These are phyloP conservation scores for Hydropotes inermis DNA, from an alignment of 2,113 vertebrate genomes.

Conservation along the genomic window DNA sequence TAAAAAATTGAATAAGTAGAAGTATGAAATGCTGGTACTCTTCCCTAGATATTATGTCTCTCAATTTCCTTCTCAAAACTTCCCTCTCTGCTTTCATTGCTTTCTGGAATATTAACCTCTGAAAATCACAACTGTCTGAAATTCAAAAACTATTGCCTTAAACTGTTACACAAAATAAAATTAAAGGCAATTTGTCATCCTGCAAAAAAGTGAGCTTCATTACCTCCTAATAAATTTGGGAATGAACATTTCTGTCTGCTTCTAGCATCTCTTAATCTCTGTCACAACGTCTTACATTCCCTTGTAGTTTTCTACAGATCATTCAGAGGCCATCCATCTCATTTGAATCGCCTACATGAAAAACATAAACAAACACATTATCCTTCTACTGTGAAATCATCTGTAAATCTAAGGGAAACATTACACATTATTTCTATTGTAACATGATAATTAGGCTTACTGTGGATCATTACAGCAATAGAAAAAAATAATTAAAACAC, in stretches of 20 bases:
- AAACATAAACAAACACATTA: not conserved
- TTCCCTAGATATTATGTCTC: not conserved
- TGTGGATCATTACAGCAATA: not conserved
- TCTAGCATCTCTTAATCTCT: constrained; percentile 37
- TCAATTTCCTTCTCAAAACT: not conserved
- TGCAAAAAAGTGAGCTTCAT: not conserved
- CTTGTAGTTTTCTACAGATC: not conserved
- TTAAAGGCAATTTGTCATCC: constrained; percentile 53
- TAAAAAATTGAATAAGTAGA: not conserved
- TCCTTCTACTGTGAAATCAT: not conserved
- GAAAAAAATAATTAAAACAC: not conserved
- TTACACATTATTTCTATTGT: not conserved
- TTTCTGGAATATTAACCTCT: constrained; percentile 35
- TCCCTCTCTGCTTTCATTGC: not conserved
- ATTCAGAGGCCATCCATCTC: not conserved
- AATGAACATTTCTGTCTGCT: constrained; percentile 10
- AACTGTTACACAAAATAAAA: constrained; percentile 56
- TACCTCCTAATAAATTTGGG: constrained; percentile 15
- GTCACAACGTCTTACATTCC: not conserved
- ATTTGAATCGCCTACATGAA: not conserved
- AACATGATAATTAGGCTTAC: not conserved
- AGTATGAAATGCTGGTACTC: not conserved
- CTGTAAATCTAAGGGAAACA: not conserved
- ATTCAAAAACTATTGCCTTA: constrained; percentile 20
- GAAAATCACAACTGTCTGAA: constrained; percentile 47